These are phyloP conservation scores for Apteryx owenii DNA, from an alignment of 2,113 vertebrate genomes.

Conservation along the genomic window DNA sequence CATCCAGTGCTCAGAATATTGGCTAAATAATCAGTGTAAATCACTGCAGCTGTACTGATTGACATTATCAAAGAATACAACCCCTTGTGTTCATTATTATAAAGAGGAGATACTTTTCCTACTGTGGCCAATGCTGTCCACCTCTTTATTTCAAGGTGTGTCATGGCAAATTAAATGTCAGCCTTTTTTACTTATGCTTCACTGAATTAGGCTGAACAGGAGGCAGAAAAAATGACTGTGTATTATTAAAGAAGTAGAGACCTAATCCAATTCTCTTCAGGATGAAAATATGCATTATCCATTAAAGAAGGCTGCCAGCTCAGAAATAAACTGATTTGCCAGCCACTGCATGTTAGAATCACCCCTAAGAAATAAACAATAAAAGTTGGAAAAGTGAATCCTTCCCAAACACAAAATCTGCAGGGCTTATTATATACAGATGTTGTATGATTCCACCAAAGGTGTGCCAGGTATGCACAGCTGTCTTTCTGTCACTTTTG, in stretches of 20 bases:
- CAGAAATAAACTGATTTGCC: not conserved
- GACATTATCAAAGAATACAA: not conserved
- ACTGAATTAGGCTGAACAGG: slow-evolving; percentile 22
- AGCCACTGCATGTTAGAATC: not conserved
- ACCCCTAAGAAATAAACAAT: slow-evolving; percentile 4
- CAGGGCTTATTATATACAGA: slow-evolving; percentile 20
- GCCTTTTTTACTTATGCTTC: slow-evolving; percentile 32
- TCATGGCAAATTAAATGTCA: slow-evolving; percentile 10
- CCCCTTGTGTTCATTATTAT: not conserved
- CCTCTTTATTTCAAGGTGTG: slow-evolving; percentile 41
- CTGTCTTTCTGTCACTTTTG: slow-evolving; percentile 68
- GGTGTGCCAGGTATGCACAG: slow-evolving; percentile 42
- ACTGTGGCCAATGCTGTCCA: slow-evolving; percentile 22
- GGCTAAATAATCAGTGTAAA: not conserved
- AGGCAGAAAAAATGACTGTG: not conserved
- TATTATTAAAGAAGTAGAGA: slow-evolving; percentile 15
- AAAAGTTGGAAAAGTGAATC: slow-evolving; percentile 5
- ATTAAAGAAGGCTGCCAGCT: not conserved
- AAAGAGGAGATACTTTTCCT: not conserved
- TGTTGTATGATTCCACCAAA: slow-evolving; percentile 25
- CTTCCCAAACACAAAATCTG: slow-evolving; percentile 1
- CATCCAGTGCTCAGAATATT: not conserved
- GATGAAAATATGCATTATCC: not conserved
- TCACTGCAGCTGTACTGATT: accelerated
- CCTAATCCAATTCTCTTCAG: not conserved